These are phyloP conservation scores for Lycophotia porphyrea DNA, from an alignment of 2,888 invertebrate species.

Conservation along the genomic window DNA sequence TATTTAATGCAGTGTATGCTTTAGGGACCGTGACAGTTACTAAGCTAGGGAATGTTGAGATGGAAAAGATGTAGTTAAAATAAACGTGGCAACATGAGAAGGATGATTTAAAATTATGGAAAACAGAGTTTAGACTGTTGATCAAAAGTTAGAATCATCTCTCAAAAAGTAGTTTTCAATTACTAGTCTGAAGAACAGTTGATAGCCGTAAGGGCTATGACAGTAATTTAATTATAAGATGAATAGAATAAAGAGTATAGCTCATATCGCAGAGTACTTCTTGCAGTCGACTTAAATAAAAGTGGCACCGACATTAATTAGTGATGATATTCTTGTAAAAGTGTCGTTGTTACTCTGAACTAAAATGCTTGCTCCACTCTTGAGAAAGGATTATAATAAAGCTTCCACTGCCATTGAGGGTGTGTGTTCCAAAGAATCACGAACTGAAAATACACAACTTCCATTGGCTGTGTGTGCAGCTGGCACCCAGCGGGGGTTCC, in stretches of 20 bases:
- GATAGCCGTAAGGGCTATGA: not conserved
- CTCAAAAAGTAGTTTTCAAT: not conserved
- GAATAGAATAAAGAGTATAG: slow-evolving; percentile 20
- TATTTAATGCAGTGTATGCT: slow-evolving; percentile 15
- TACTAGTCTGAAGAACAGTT: not conserved
- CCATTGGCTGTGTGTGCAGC: slow-evolving; percentile 1
- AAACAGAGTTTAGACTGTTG: not conserved
- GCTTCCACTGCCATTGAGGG: not conserved
- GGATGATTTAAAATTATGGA: not conserved
- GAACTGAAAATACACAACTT: slow-evolving; percentile 5
- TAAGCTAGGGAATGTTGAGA: slow-evolving; percentile 4
- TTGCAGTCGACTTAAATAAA: slow-evolving; percentile 20
- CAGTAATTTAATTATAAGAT: slow-evolving; percentile 6
- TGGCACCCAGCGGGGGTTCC: not conserved
- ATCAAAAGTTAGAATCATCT: not conserved
- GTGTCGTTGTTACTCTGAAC: not conserved
- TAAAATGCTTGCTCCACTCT: not conserved
- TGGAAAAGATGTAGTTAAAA: not conserved
- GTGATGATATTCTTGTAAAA: not conserved
- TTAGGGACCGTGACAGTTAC: slow-evolving; percentile 21
- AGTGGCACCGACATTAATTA: slow-evolving; percentile 14
- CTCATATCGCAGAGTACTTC: slow-evolving; percentile 19
- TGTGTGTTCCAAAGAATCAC: not conserved
- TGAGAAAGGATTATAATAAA: not conserved
- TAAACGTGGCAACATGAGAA: slow-evolving; percentile 2